phyloP scores from a whole-genome alignment of 2,113 vertebrate species.

The Ptyas mucosa region DNA sequence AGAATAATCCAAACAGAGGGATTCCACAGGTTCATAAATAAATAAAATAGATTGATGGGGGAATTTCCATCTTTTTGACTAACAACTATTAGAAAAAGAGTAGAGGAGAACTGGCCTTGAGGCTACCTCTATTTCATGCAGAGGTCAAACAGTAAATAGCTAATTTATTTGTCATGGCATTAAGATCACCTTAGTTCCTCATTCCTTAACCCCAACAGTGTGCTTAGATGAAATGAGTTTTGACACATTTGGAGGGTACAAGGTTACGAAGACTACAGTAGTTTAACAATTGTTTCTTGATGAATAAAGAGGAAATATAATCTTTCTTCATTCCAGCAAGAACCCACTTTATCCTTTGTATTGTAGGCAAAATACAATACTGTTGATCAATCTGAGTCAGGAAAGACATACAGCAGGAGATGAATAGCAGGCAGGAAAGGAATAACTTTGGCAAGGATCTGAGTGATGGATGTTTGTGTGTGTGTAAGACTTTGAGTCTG shows the following conservation, averaged over 20 bases:
- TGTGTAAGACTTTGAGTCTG: not conserved
- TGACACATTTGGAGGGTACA: not conserved
- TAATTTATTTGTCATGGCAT: not conserved
- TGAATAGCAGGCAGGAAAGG: not conserved
- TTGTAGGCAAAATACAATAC: constrained; percentile 2
- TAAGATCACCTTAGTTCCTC: not conserved
- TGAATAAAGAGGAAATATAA: not conserved
- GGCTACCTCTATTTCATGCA: not conserved
- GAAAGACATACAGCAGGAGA: constrained; percentile 3
- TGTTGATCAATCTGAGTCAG: not conserved
- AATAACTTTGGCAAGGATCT: not conserved
- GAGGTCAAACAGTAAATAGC: not conserved
- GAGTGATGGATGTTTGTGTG: not conserved
- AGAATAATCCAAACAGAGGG: not conserved
- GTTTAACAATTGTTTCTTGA: not conserved
- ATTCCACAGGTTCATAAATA: not conserved
- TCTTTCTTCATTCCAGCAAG: not conserved
- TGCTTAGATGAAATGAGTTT: not conserved
- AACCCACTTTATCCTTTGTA: not conserved
- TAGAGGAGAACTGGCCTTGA: not conserved
- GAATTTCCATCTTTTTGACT: not conserved
- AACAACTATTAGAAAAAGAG: not conserved
- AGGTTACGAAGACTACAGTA: not conserved
- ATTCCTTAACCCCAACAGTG: not conserved
- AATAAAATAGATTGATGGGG: not conserved